Base-by-base conservation (phyloP, 2,113 vertebrate species). In the Oryzias javanicus region DNA sequence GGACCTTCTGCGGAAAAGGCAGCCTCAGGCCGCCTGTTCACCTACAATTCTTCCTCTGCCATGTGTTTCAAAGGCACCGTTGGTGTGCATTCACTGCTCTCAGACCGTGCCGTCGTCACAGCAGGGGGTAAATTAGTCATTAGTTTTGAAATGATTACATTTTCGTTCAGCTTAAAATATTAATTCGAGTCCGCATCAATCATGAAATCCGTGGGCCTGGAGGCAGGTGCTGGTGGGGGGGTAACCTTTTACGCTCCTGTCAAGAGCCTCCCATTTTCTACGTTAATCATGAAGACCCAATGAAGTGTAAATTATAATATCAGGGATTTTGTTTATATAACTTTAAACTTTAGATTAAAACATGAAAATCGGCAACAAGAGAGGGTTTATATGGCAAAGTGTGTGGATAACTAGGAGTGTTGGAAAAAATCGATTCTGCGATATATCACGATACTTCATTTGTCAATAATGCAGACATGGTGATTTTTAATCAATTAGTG, bases 111-210 rank as follows among this genome's bases (percentile, higher is more conserved):
- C 24, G 49, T 46, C 49, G 40, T 63, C 49, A 53, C 27, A 19
- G 49, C 14, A 45, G 22, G 45, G 56, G 42, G 46, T 35, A 66
- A 69, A 69, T 55, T 49, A 42, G 6, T n/a, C 60, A 45, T 79
- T 70, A 52, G 67, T 66, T 48, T 40, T 25, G 4, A 62, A 67
- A 49, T 67, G 24, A 70, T 70, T 62, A 15, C 42, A 57, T 5
- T 59, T 70, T 81, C 24, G 44, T 72, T 40, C 45, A 0, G 0
- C 57, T 19, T 47, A 27, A 64, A 52, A 70, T 59, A 59, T 48
- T 6, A 67, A 74, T 60, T 24, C 6, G 12, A 48, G 15, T 53
- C 24, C 27, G 44, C 19, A 48, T 71, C 55, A 58, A 25, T 51
- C 64, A 56, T 3, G 27, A 41, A 49, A 27, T 60, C 22, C 20